phyloP scores from a whole-genome alignment of 2,888 invertebrate genomes.

The Fragum whitleyi region DNA sequence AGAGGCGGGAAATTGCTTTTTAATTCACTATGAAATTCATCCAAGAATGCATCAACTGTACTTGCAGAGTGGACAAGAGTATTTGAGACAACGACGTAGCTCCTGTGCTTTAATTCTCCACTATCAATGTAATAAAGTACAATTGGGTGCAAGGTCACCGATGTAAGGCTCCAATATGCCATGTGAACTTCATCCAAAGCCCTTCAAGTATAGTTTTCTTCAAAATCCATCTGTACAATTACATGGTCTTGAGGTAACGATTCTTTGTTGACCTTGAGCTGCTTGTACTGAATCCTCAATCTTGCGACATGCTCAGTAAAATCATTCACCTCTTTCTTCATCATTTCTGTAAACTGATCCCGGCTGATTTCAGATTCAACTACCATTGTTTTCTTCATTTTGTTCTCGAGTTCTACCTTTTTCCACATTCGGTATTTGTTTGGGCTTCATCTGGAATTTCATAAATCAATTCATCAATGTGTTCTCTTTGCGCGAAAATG shows the following conservation, averaged over 20 bases:
- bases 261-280: conserved; percentile 52
- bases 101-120: conserved; percentile 18
- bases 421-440: conserved; percentile 44
- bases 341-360: background rate
- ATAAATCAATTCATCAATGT: background rate
- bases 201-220: conserved; percentile 62
- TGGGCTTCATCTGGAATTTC: background rate
- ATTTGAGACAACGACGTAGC: conserved; percentile 32
- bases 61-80: conserved; percentile 16
- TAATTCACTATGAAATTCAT: background rate
- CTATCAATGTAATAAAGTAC: conserved; percentile 16
- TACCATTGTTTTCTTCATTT: conserved; percentile 46
- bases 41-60: conserved; percentile 20
- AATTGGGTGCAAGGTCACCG: conserved; percentile 20
- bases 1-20: background rate
- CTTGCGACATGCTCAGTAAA: conserved; percentile 41
- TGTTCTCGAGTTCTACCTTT: conserved; percentile 33
- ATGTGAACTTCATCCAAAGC: conserved; percentile 57
- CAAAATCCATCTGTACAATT: conserved; percentile 65
- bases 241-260: conserved; percentile 45
- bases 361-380: conserved; percentile 29
- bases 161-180: conserved; percentile 50
- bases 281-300: conserved; percentile 42
- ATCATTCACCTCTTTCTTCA: background rate
- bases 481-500: background rate